phyloP scores from a whole-genome alignment of 2,888 invertebrate species.

The Hydroisotoma schaefferi region DNA sequence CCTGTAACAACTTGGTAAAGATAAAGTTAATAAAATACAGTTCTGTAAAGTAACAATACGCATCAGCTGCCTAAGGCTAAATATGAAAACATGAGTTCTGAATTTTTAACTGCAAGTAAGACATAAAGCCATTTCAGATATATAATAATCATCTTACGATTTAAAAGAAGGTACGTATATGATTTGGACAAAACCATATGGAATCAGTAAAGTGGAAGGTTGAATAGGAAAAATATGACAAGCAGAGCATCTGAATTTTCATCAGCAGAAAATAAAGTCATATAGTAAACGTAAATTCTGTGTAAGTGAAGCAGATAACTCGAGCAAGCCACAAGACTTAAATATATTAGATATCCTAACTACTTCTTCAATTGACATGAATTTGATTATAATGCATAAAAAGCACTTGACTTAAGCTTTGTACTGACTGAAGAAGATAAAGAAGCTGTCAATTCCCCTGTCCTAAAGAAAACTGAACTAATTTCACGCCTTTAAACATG shows the following conservation, averaged over 20 bases:
- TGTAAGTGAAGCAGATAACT: conserved; percentile 13
- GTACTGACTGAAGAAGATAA: neutral
- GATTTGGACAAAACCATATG: conserved; percentile 7
- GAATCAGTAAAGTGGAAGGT: conserved; percentile 6
- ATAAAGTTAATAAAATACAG: too few species aligned
- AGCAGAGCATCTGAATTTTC: conserved; percentile 1
- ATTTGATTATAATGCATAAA: conserved; percentile 5
- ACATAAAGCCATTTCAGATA: too few species aligned
- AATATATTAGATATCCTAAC: neutral
- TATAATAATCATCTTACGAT: too few species aligned
- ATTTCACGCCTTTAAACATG: conserved; percentile 14
- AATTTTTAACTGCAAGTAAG: too few species aligned
- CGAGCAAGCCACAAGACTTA: conserved; percentile 13
- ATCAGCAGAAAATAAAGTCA: conserved; percentile 3
- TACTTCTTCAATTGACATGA: conserved; percentile 1
- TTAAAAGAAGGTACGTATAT: too few species aligned
- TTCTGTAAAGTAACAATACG: too few species aligned
- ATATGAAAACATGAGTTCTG: too few species aligned
- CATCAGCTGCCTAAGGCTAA: too few species aligned
- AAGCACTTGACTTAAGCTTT: neutral
- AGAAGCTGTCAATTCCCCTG: conserved; percentile 16
- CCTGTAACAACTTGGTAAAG: too few species aligned
- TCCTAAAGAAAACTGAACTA: conserved; percentile 15
- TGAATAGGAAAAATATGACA: conserved; percentile 9
- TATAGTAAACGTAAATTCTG: neutral